Base-by-base conservation (phyloP, 1,140 invertebrate genomes). In the Lethrus apterus region DNA sequence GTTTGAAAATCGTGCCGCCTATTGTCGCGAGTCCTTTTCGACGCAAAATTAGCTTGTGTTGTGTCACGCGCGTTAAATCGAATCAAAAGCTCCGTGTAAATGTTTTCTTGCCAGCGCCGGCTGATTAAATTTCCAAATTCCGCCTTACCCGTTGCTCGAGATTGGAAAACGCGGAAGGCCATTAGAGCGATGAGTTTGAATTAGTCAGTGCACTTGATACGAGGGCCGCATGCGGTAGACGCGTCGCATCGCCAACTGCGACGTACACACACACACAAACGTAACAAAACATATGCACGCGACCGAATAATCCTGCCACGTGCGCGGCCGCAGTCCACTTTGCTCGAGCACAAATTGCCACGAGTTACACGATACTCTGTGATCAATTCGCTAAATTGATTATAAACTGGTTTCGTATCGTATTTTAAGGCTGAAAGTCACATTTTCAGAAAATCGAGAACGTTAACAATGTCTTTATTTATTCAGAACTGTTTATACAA, bases 281-380 rank as follows among this genome's bases (percentile, higher is more conserved):
- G 23, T 42, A 42, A 44, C 42, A 44, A 56, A 56, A 52, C 54
- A 53, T 52, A 52, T 52, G 54, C 54, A 56, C 54, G 54, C 54
- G 54, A 56, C 54, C 50, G 38, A 47, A 50, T 50, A 52, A 55
- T 55, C 23, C 43, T 5, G 52, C 24, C 54, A 56, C 54, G 54
- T 54, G 54, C 29, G 36, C 30, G 33, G 11, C 13, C 30, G 30
- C 43, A 48, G 44, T 10, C 53, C 46, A 55, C 51, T 52, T 44
- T 45, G 46, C 33, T 44, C 44, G 21, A 29, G 24, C 55, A 18
- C 55, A 57, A 57, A 57, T 57, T 57, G 51, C 52, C 40, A 48
- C 17, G 35, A 32, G 52, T 51, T 54, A 54, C 36, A 46, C 30
- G 51, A 51, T 54, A 46, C 42, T 35, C 15, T 33, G 29, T 45